These are phyloP conservation scores for Platorchestia sp. DNA, from an alignment of 1,140 invertebrate species.

Conservation along the genomic window DNA sequence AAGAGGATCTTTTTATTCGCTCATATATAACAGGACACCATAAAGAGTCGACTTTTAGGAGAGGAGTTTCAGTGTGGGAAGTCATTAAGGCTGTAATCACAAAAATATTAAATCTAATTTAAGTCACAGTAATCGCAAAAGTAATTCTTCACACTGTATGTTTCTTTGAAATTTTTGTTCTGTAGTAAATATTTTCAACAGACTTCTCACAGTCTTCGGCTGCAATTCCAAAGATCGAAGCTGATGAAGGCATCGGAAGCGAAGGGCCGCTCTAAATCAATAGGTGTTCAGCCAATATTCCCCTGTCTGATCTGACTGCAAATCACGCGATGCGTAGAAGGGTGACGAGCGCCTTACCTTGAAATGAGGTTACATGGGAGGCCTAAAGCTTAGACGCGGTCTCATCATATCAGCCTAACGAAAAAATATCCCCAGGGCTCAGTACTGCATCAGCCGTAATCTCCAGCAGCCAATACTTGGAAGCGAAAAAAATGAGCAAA, in stretches of 20 bases:
- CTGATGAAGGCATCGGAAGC: not conserved
- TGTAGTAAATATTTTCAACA: not conserved
- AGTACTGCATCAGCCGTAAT: conserved; percentile 32
- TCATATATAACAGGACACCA: no score
- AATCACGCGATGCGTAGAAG: conserved; percentile 4
- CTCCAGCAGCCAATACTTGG: conserved; percentile 18
- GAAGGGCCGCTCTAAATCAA: not conserved
- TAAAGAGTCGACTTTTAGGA: no score
- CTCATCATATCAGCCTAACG: conserved; percentile 43
- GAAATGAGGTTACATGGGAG: conserved; percentile 48
- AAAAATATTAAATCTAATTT: no score
- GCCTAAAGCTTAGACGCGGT: not conserved
- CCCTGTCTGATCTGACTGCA: conserved; percentile 19
- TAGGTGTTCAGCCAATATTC: not conserved
- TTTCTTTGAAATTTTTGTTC: not conserved
- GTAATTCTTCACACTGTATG: no score
- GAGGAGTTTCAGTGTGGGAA: no score
- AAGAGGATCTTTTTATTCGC: no score
- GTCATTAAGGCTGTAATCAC: no score
- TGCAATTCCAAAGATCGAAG: not conserved
- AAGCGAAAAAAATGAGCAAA: conserved; percentile 9
- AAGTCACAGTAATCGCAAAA: no score
- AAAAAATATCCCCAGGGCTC: conserved; percentile 46
- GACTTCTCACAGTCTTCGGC: not conserved
- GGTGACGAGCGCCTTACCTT: conserved; percentile 50